Base-by-base conservation (phyloP, 2,113 vertebrate genomes). In the Phalacrocorax aristotelis region DNA sequence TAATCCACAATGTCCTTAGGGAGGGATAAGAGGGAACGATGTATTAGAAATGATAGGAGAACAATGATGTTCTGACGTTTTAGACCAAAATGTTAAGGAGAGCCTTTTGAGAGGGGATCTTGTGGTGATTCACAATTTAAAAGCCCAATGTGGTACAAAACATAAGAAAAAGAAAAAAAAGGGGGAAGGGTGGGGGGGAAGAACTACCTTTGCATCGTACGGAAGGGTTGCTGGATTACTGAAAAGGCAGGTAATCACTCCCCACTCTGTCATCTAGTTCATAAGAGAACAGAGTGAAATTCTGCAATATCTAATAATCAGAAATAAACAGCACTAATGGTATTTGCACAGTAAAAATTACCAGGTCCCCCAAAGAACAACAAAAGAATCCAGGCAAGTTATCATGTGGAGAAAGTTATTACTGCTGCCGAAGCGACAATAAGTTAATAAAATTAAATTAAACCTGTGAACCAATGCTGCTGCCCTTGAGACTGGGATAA, bases 371-470 rank as follows among this genome's bases (percentile, higher is more conserved):
- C 40, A 51, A 93, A 95, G 75, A 92, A 27, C 48, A 80, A 60
- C 27, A 60, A 48, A 78, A 83, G 61, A 61, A 70, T 44, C 40
- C 52, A 87, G 52, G 60, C 65, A 84, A 86, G 29, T 83, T 92
- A 52, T 89, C 83, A 69, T 66, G 69, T 62, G 83, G 60, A 90
- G 76, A 87, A 94, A 93, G 49, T 90, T 87, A 14, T 94, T 92
- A 52, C 22, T 77, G 77, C 88, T 93, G 80, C 66, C 72, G 69
- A 76, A 84, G 58, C 77, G 90, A 38, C 60, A 80, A n/a, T 32
- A 80, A 89, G 34, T 18, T 93, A 82, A 91, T 75, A 84, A 97
- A 90, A 76, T 71, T 10, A 87, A 91, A 95, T 85, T 89, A 61
- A 94, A 95, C 44, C 14, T 15, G 13, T 38, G 57, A 76, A 30